Percentiles rank a stretch among this genome's conserved stretches.
Evolutionary conservation across 2,797 vertebrate species (phyloP).

Genomic region (Cryptoprocta ferox): DNA sequence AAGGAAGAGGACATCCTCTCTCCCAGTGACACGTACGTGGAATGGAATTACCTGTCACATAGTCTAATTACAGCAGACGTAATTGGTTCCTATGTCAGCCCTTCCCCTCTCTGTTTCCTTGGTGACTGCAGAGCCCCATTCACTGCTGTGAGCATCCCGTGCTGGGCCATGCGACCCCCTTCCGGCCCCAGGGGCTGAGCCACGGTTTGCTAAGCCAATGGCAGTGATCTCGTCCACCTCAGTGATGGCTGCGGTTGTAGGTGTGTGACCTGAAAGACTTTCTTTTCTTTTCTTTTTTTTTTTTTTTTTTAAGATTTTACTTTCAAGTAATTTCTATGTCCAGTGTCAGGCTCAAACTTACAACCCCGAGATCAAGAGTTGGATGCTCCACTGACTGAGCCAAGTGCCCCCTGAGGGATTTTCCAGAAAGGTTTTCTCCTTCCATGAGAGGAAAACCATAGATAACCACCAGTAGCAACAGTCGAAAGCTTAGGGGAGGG

Average conservation of each 20-base stretch:
- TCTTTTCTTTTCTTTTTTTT: too few relatives aligned
- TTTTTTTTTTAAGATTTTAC: too few relatives aligned
- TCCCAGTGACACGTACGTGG: neutral
- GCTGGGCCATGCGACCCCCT: accelerated
- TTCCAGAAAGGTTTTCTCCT: neutral
- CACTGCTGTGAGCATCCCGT: neutral
- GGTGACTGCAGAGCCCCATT: neutral
- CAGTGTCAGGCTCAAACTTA: too few relatives aligned
- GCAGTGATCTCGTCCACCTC: neutral
- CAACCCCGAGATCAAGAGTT: too few relatives aligned
- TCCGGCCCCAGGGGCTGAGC: too few relatives aligned
- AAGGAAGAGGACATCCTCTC: neutral
- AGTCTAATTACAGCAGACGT: neutral
- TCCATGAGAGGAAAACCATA: accelerated
- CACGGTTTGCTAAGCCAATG: neutral
- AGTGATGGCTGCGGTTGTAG: neutral
- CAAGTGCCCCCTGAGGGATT: neutral
- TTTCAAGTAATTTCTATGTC: too few relatives aligned
- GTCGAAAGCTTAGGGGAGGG: neutral
- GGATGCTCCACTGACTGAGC: too few relatives aligned
- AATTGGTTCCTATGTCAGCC: neutral
- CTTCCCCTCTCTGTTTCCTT: neutral
- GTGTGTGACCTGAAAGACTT: neutral
- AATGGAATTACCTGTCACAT: too few relatives aligned
- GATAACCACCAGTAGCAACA: accelerated